Conservation (phyloP, 64 coral and sea anemone species). For the Orbicella faveolata region DNA sequence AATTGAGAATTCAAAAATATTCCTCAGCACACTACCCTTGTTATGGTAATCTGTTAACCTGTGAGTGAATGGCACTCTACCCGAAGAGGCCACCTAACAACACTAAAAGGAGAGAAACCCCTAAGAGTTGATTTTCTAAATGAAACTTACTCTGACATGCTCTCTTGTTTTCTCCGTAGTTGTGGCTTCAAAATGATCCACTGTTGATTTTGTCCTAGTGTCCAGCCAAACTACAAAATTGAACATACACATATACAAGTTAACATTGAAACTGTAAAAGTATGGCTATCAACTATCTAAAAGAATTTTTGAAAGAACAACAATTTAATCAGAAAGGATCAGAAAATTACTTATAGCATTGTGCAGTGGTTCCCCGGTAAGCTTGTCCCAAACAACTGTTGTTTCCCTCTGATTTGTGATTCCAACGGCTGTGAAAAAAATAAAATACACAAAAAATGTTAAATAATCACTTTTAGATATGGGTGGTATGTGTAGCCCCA, state of each 20-base stretch:
- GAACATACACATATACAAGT: neutral
- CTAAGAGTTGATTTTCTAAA: neutral
- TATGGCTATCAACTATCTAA: neutral
- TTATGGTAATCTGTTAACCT: no score
- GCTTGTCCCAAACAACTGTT: slow-evolving; percentile 96
- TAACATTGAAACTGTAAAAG: neutral
- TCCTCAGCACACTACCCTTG: no score
- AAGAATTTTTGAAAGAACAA: neutral
- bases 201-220: slow-evolving; percentile 97
- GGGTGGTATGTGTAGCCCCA: no score
- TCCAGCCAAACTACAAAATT: slow-evolving; percentile 91
- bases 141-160: slow-evolving; percentile 73
- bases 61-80: no score
- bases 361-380: slow-evolving; percentile 88
- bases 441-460: neutral
- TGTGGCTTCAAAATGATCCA: slow-evolving; percentile 77
- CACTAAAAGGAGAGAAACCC: neutral
- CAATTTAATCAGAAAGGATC: neutral
- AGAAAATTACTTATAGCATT: slow-evolving; percentile 89
- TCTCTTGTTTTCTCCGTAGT: slow-evolving; percentile 71
- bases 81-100: no score
- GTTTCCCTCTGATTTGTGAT: slow-evolving; percentile 98
- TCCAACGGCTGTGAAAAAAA: slow-evolving; percentile 73
- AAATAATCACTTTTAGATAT: no score
- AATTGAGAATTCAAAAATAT: no score